Percentiles rank a stretch among this genome's conserved stretches.
These are phyloP conservation scores for Babyrousa celebensis DNA, from an alignment of 2,797 vertebrate genomes.

Conservation along the genomic window DNA sequence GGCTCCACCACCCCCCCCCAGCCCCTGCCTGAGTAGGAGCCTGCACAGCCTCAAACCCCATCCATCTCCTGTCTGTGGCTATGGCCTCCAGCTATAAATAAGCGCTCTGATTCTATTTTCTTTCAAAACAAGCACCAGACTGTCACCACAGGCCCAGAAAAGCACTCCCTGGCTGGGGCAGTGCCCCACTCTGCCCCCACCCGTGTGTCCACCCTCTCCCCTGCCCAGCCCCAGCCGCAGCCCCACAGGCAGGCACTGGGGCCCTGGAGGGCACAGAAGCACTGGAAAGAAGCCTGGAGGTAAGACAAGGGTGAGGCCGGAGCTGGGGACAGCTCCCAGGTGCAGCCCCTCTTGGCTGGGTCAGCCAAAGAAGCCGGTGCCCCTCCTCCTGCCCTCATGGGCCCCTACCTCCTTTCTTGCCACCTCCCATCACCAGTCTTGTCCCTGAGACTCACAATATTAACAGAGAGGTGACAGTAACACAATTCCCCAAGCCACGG, in stretches of 20 bases:
- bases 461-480: background rate
- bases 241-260: background rate
- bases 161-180: conserved; percentile 28
- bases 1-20: background rate
- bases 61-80: conserved; percentile 62
- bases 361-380: fast-evolving
- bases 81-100: conserved; percentile 81
- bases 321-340: background rate
- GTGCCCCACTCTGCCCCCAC: background rate
- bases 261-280: background rate
- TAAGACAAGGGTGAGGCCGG: background rate
- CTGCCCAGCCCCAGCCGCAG: background rate
- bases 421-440: background rate
- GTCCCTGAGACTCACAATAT: background rate
- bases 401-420: too few relatives aligned
- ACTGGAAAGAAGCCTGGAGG: background rate
- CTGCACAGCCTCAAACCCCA: conserved; percentile 71
- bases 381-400: background rate
- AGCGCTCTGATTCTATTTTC: conserved; percentile 81
- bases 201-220: background rate
- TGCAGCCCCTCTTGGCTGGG: background rate
- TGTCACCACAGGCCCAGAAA: conserved; percentile 75
- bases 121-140: conserved; percentile 82
- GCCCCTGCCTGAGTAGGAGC: background rate
- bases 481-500: background rate